Evolutionary conservation across 2,888 invertebrate species (phyloP).

Genomic region (Octodonta nipae): DNA sequence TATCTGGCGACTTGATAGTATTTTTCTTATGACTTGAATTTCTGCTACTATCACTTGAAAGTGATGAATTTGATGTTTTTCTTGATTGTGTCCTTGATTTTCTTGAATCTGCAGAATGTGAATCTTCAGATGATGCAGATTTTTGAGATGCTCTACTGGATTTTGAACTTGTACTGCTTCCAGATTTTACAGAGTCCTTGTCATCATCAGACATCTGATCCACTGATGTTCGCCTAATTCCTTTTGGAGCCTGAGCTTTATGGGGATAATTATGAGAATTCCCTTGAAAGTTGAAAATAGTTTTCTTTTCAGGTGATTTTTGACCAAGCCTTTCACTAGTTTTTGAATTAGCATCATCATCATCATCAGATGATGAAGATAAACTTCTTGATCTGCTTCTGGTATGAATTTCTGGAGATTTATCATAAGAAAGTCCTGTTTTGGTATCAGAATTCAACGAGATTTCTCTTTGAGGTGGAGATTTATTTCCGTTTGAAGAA

Average conservation of each 20-base stretch:
- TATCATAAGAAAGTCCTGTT: too few relatives aligned
- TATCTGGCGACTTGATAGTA: constrained; percentile 26
- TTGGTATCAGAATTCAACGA: too few relatives aligned
- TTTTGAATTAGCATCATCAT: constrained; percentile 2
- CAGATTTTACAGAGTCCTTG: constrained; percentile 23
- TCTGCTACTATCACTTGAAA: constrained; percentile 32
- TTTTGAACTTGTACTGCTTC: constrained; percentile 23
- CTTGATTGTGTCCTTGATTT: constrained; percentile 19
- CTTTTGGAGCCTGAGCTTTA: not conserved
- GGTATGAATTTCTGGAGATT: constrained; percentile 10
- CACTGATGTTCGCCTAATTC: not conserved
- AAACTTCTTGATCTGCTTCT: constrained; percentile 36
- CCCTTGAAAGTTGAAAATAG: too few relatives aligned
- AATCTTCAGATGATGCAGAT: constrained; percentile 17
- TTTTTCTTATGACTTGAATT: constrained; percentile 30
- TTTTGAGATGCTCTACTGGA: constrained; percentile 18
- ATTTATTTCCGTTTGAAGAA: too few relatives aligned
- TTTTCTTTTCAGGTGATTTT: constrained; percentile 2
- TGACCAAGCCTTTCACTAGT: not conserved
- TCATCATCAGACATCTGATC: constrained; percentile 10
- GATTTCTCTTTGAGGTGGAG: too few relatives aligned
- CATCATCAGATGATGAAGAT: constrained; percentile 5
- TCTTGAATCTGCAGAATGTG: constrained; percentile 16
- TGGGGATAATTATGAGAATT: too few relatives aligned
- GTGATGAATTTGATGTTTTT: constrained; percentile 21